Conservation (phyloP, 2,113 vertebrate genomes). For the Engystomops pustulosus region DNA sequence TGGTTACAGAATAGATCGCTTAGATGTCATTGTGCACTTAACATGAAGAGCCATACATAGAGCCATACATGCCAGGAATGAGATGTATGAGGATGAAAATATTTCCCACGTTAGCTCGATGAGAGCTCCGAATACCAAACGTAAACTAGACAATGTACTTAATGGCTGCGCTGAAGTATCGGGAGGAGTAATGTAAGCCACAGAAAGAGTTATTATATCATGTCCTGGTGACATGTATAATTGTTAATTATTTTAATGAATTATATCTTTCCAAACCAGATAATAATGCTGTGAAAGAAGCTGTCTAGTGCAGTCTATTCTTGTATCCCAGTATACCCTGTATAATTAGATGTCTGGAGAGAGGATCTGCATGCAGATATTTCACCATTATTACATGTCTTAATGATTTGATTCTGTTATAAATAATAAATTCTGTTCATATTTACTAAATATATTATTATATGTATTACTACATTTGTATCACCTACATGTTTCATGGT, state of each 20-base stretch:
- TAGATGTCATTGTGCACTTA: neutral
- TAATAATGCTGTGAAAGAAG: constrained; percentile 28
- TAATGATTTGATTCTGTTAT: neutral
- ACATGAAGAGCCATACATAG: neutral
- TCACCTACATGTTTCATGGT: neutral
- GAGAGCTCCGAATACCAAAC: constrained; percentile 56
- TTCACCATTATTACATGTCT: neutral
- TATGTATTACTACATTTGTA: too few relatives aligned
- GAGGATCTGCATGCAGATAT: neutral
- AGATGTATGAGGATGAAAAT: constrained; percentile 36
- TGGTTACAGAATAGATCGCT: neutral
- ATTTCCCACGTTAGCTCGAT: constrained; percentile 49
- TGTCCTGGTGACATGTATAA: constrained; percentile 9
- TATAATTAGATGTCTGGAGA: neutral
- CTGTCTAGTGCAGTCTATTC: neutral
- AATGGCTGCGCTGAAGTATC: constrained; percentile 1
- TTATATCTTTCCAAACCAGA: constrained; percentile 31
- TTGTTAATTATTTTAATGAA: constrained; percentile 36
- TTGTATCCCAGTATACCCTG: neutral
- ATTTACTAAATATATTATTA: too few relatives aligned
- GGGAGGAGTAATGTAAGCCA: constrained; percentile 12
- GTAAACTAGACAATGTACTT: constrained; percentile 48
- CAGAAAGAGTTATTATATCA: constrained; percentile 1
- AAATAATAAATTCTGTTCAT: too few relatives aligned
- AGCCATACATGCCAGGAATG: constrained; percentile 41